phyloP scores from a whole-genome alignment of 2,113 vertebrate genomes.

The Nesoenas mayeri region DNA sequence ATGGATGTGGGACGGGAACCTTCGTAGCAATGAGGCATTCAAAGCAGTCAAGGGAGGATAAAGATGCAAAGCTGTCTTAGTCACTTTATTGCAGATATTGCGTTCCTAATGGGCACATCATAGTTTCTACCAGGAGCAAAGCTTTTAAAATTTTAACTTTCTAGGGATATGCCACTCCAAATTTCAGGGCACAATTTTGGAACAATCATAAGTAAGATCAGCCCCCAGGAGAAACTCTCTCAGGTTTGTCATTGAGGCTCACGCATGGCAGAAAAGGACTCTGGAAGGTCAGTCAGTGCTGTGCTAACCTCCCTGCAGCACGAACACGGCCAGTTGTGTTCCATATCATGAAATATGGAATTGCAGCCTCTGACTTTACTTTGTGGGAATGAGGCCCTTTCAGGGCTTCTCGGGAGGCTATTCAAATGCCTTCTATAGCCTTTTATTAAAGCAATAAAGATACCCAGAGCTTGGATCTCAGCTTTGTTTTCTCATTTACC shows the following conservation, averaged over 20 bases:
- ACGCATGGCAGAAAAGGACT: neutral
- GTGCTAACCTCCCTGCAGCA: neutral
- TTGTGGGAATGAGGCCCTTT: neutral
- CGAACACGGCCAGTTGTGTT: neutral
- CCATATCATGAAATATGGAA: neutral
- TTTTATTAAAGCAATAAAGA: constrained; percentile 50
- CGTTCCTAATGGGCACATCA: neutral
- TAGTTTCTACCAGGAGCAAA: neutral
- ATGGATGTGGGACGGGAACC: neutral
- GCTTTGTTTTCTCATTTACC: neutral
- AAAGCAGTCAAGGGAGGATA: neutral
- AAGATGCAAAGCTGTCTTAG: neutral
- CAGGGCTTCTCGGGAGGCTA: neutral
- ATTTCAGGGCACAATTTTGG: neutral
- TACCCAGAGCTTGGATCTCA: neutral
- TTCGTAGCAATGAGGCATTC: neutral
- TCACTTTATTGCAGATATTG: neutral
- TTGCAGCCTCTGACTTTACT: neutral
- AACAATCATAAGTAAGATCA: constrained; percentile 16
- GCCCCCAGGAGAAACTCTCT: neutral
- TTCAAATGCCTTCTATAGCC: constrained; percentile 17
- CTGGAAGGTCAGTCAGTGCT: neutral
- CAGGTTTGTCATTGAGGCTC: neutral
- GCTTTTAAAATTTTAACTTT: constrained; percentile 4
- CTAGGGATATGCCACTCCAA: neutral